Evolutionary conservation across 2,113 vertebrate genomes (phyloP).

Genomic region (Rhinolophus sinicus): DNA sequence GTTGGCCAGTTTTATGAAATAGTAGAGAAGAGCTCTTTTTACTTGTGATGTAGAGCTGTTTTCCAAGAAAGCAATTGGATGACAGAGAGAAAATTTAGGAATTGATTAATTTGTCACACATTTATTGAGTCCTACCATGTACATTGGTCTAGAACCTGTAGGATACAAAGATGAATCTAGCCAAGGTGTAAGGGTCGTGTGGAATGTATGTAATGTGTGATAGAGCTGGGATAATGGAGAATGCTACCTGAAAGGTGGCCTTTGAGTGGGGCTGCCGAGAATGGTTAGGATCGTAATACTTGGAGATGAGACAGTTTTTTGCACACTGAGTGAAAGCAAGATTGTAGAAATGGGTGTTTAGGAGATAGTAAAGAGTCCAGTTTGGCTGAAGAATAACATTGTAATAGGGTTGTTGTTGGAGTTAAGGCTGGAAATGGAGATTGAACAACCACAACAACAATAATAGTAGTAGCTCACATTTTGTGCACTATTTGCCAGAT

Average conservation of each 20-base stretch:
- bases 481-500: conserved; percentile 32
- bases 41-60: conserved; percentile 7
- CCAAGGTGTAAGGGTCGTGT: not conserved
- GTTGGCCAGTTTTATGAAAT: conserved; percentile 45
- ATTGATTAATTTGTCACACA: conserved; percentile 8
- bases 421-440: not conserved
- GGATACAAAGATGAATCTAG: not conserved
- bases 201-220: not conserved
- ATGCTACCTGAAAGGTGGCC: not conserved
- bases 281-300: conserved; percentile 11
- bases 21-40: conserved; percentile 23
- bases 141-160: not conserved
- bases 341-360: not conserved
- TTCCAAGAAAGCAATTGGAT: conserved; percentile 5
- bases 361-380: not conserved
- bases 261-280: not conserved
- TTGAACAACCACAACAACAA: conserved; percentile 1
- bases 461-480: not conserved
- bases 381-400: conserved; percentile 39
- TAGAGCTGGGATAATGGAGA: not conserved
- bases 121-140: conserved; percentile 10
- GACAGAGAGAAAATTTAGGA: not conserved
- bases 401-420: not conserved
- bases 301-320: conserved; percentile 20
- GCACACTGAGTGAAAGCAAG: conserved; percentile 23